Evolutionary conservation across 2,797 vertebrate genomes (phyloP).

Genomic region (Phoeniculus purpureus): DNA sequence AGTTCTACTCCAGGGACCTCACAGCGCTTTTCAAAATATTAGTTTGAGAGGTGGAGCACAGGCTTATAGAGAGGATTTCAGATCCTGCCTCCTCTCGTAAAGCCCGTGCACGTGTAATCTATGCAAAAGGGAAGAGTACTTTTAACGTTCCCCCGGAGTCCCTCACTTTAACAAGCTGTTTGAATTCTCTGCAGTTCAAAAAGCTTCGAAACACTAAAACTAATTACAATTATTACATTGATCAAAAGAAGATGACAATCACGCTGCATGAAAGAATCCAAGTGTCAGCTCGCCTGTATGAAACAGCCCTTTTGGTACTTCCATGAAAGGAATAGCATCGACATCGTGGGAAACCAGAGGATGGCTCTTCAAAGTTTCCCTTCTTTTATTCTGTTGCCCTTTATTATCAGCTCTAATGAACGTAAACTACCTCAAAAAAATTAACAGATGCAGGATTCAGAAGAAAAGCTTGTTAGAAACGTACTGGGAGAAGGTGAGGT

Average conservation of each 20-base stretch:
- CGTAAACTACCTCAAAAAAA: not conserved
- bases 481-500: not conserved
- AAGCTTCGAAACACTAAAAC: slow-evolving; percentile 53
- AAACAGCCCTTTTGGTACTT: slow-evolving; percentile 5
- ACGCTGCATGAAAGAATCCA: not conserved
- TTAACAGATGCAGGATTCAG: not conserved
- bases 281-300: slow-evolving; percentile 8
- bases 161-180: slow-evolving; percentile 34
- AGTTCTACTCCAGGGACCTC: slow-evolving; percentile 35
- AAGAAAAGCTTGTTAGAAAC: not conserved
- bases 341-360: not conserved
- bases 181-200: slow-evolving; percentile 53
- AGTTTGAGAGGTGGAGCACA: slow-evolving; percentile 50
- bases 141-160: slow-evolving; percentile 28
- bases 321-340: not conserved
- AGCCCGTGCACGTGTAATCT: not conserved
- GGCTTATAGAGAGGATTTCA: not conserved
- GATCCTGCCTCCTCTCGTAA: not conserved
- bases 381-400: not conserved
- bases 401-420: not conserved
- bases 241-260: slow-evolving; percentile 48
- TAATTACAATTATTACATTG: slow-evolving; percentile 63
- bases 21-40: slow-evolving; percentile 55
- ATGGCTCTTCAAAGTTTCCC: slow-evolving; percentile 33
- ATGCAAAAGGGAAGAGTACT: slow-evolving; percentile 37